Evolutionary conservation across 2,888 invertebrate species (phyloP).

Genomic region (Asteroscopus sphinx): DNA sequence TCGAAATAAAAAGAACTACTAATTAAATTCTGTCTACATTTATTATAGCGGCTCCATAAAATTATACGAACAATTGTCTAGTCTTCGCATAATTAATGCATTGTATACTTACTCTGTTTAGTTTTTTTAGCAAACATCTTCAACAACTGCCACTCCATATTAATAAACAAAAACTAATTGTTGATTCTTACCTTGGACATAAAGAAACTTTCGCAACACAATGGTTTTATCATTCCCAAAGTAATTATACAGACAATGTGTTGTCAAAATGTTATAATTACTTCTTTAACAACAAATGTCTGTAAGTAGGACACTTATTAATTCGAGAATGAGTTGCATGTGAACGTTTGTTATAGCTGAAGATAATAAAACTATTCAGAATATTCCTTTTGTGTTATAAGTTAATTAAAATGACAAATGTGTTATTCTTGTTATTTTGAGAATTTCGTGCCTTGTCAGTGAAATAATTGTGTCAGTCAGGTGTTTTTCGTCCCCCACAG

Average conservation of each 20-base stretch:
- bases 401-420: constrained; percentile 61
- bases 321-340: constrained; percentile 55
- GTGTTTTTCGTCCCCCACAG: constrained; percentile 28
- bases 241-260: constrained; percentile 58
- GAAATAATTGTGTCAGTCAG: constrained; percentile 54
- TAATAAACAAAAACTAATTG: constrained; percentile 52
- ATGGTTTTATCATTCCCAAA: constrained; percentile 54
- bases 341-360: constrained; percentile 52
- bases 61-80: constrained; percentile 39
- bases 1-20: constrained; percentile 9
- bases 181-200: constrained; percentile 55
- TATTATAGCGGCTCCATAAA: constrained; percentile 12
- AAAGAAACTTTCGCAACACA: constrained; percentile 57
- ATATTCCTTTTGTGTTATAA: constrained; percentile 53
- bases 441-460: constrained; percentile 48
- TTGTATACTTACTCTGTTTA: constrained; percentile 21
- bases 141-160: constrained; percentile 39
- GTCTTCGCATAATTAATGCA: constrained; percentile 40
- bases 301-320: constrained; percentile 57
- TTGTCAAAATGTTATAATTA: constrained; percentile 64
- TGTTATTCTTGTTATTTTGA: constrained; percentile 48
- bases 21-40: constrained; percentile 20
- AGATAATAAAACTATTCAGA: constrained; percentile 51
- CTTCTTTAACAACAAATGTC: constrained; percentile 60
- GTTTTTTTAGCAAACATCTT: constrained; percentile 28